Evolutionary conservation across 2,113 vertebrate species (phyloP).

Genomic region (Sitta europaea): DNA sequence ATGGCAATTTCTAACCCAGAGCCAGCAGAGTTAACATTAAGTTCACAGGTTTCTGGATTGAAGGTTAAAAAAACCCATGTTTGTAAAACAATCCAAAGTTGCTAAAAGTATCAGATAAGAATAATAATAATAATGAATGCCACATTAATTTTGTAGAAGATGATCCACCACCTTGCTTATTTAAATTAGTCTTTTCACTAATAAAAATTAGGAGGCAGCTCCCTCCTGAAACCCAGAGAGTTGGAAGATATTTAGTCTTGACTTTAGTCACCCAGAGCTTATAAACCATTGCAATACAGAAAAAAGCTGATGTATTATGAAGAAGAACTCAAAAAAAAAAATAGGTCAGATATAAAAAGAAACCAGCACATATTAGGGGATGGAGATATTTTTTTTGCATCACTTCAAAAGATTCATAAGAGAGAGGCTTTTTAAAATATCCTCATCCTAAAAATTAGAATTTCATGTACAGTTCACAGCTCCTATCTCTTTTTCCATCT

Average conservation of each 20-base stretch:
- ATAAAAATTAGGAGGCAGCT: neutral
- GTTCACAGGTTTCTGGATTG: neutral
- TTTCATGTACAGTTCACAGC: neutral
- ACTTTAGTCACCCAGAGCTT: neutral
- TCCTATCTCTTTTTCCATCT: slow-evolving; percentile 25
- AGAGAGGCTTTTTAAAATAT: neutral
- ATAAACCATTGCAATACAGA: neutral
- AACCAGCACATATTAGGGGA: neutral
- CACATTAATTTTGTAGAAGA: neutral
- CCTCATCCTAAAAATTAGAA: slow-evolving; percentile 6
- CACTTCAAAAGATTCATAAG: neutral
- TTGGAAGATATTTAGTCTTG: neutral
- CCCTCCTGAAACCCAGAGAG: neutral
- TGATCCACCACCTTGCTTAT: neutral
- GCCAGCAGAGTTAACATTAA: neutral
- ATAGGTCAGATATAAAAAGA: slow-evolving; percentile 51
- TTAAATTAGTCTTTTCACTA: neutral
- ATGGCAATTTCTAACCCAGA: neutral
- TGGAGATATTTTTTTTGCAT: neutral
- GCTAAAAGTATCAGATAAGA: neutral
- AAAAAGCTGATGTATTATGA: neutral
- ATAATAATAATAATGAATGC: neutral
- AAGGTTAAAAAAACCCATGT: neutral
- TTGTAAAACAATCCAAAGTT: neutral
- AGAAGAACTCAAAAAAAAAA: neutral